Evolutionary conservation across 2,797 vertebrate species (phyloP).

Genomic region (Darevskia mixta): DNA sequence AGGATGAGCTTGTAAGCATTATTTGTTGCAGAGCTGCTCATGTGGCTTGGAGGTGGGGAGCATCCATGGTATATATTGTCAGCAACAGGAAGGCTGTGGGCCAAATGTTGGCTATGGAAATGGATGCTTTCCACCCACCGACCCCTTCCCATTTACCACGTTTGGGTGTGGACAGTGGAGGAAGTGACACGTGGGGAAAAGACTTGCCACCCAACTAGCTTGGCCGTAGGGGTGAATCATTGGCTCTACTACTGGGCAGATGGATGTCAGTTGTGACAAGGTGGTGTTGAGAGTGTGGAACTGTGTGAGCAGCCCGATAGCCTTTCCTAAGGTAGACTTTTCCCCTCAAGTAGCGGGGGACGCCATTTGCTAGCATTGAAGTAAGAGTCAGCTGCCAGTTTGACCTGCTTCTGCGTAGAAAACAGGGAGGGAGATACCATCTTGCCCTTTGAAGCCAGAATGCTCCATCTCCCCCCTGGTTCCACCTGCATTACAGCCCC

Average conservation of each 20-base stretch:
- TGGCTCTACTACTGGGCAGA: too few species aligned
- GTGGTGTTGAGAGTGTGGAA: too few species aligned
- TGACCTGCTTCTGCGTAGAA: too few species aligned
- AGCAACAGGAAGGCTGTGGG: background rate
- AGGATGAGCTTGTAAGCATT: background rate
- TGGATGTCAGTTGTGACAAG: background rate
- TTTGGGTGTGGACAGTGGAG: background rate
- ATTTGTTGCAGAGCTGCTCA: background rate
- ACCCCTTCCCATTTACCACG: background rate
- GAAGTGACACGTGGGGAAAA: background rate
- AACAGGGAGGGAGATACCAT: too few species aligned
- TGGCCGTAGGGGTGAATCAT: background rate
- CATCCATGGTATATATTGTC: background rate
- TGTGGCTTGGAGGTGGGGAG: background rate
- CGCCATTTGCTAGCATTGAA: too few species aligned
- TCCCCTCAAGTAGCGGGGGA: too few species aligned
- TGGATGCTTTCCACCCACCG: background rate
- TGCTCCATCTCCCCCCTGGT: too few species aligned
- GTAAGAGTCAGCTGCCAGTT: too few species aligned
- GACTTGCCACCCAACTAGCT: background rate
- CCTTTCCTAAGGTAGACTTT: too few species aligned
- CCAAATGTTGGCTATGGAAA: background rate
- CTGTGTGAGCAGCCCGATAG: too few species aligned
- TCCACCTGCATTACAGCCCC: too few species aligned
- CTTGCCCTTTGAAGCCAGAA: too few species aligned